Percentiles rank a stretch among this genome's conserved stretches.
phyloP scores from a whole-genome alignment of 2,113 vertebrate genomes.

The Octodon degus region DNA sequence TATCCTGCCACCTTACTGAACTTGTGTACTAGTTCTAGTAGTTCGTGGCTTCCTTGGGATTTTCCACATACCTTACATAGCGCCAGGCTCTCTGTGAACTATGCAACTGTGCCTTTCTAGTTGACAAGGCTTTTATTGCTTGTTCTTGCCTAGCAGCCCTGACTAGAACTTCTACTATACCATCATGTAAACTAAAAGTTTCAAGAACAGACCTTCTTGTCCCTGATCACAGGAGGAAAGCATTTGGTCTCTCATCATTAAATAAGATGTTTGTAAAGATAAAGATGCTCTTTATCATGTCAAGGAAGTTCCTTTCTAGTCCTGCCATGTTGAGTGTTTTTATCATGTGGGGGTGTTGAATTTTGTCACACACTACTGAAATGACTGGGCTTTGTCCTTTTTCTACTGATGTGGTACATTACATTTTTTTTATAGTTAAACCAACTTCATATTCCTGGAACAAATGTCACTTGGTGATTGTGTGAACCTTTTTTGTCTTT shows the following conservation, averaged over 20 bases:
- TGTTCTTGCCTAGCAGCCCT: conserved; percentile 29
- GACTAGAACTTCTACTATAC: background rate
- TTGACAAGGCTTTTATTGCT: background rate
- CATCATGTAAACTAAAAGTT: background rate
- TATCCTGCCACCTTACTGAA: conserved; percentile 28
- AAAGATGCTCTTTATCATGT: background rate
- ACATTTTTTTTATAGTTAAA: conserved; percentile 5
- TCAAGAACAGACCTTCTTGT: background rate
- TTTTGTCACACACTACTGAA: conserved; percentile 34
- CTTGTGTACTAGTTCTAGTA: background rate
- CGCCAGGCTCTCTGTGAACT: background rate
- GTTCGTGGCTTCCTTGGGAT: background rate
- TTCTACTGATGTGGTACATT: background rate
- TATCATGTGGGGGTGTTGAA: background rate
- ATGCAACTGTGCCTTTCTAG: conserved; percentile 28
- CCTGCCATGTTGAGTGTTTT: background rate
- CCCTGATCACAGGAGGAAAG: background rate
- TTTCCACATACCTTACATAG: background rate
- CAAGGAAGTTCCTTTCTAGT: background rate
- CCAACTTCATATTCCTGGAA: background rate
- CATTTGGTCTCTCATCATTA: background rate
- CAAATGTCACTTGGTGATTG: background rate
- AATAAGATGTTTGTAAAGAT: background rate
- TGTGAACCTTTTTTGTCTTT: background rate
- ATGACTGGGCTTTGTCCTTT: background rate